These are phyloP conservation scores for Cydia strobilella DNA, from an alignment of 1,140 invertebrate species.

Conservation along the genomic window DNA sequence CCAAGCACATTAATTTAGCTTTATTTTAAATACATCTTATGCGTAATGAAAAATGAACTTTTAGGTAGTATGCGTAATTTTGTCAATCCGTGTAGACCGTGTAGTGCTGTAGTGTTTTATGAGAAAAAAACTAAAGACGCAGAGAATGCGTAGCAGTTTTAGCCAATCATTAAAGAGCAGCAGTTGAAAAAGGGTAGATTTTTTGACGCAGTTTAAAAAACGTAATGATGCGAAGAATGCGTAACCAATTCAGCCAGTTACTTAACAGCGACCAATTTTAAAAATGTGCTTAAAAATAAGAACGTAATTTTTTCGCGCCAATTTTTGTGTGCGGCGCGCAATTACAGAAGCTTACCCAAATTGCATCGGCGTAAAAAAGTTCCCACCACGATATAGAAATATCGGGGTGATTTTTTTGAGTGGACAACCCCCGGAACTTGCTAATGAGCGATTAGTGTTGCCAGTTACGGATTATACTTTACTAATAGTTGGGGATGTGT, in stretches of 20 bases:
- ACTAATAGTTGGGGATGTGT: constrained; percentile 66
- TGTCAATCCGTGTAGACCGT: not conserved
- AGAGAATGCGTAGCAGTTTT: not conserved
- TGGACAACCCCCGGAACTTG: constrained; percentile 71
- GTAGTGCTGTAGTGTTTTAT: not conserved
- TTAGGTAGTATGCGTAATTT: not conserved
- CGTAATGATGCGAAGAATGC: constrained; percentile 1
- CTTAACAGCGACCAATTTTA: not conserved
- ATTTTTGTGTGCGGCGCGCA: not conserved
- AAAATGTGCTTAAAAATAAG: not conserved
- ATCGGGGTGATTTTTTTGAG: constrained; percentile 37
- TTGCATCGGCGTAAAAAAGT: constrained; percentile 35
- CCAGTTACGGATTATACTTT: constrained; percentile 72
- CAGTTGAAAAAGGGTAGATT: not conserved
- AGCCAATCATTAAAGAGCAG: not conserved
- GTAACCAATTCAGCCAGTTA: not conserved
- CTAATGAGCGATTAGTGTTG: constrained; percentile 78
- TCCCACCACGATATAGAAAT: constrained; percentile 50
- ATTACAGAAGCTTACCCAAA: constrained; percentile 7
- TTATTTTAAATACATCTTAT: constrained; percentile 52
- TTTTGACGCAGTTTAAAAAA: constrained; percentile 1
- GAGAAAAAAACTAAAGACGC: not conserved
- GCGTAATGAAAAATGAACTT: not conserved
- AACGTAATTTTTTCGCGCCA: not conserved
- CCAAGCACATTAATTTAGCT: constrained; percentile 33